Evolutionary conservation across 2,113 vertebrate genomes (phyloP), one percentile per base, ranked within the genome.

Genomic region (Oreochromis spilurus): DNA sequence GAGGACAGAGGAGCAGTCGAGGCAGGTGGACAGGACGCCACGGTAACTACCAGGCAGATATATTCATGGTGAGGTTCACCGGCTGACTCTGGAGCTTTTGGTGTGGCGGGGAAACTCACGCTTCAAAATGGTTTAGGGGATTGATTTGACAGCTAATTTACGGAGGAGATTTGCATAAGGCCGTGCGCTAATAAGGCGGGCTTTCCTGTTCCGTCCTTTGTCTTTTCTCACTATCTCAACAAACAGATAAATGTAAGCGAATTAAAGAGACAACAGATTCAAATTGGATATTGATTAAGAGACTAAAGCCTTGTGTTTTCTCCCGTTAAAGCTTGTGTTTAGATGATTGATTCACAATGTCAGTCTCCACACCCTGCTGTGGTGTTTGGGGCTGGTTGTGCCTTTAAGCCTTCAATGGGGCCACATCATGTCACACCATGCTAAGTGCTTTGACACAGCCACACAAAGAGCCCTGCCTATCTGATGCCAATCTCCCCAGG

Each of bases 121-220:
- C 93, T 93, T 94, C 94, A 94, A 88, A 93, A 4, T 7, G 72
- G 90, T 94, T 93, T 85, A 84, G 86, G 87, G 90, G 92, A 96
- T 95, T 95, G 93, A 96, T 94, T 93, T 95, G 95, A 96, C 95
- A 94, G 96, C 94, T 95, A 95, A 96, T 96, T 96, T 95, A 95
- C 92, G 84, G 86, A 92, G 91, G 90, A 95, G 96, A 96, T 96
- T 95, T 96, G 93, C 94, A 96, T 96, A 88, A 86, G 92, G 91
- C 88, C 89, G 72, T 24, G 55, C 5, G 82, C 94, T 96, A 96
- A 96, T 96, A 94, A 95, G 90, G 81, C 82, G 78, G 88, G 92
- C 89, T 94, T 93, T 93, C 88, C 86, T 91, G 81, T 82, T 45
- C 79, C 40, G 14, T 83, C 85, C 87, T 92, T 93, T 95, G 92